A percentile compares a stretch with the other conserved stretches of the same genome.
Evolutionary conservation across 1,140 invertebrate genomes (phyloP).

Genomic region (Panagrolaimus sp.): DNA sequence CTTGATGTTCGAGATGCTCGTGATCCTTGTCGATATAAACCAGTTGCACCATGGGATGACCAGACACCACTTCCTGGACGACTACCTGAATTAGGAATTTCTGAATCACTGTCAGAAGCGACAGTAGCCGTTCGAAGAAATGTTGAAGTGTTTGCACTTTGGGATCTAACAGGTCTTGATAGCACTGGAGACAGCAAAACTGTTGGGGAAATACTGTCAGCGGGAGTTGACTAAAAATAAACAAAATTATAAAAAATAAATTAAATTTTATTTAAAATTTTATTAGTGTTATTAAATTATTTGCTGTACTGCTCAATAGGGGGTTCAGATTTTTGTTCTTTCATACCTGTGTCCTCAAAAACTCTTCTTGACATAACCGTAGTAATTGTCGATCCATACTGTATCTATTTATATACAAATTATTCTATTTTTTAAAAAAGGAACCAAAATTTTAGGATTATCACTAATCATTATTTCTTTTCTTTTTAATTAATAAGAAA

Average conservation of each 20-base stretch:
- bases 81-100: neutral
- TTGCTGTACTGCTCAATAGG: too few species aligned
- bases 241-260: slow-evolving; percentile 8
- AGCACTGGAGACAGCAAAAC: slow-evolving; percentile 50
- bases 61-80: neutral
- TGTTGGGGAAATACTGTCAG: slow-evolving; percentile 33
- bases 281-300: too few species aligned
- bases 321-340: too few species aligned
- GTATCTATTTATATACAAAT: too few species aligned
- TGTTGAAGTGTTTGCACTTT: slow-evolving; percentile 43
- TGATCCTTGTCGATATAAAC: neutral
- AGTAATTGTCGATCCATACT: too few species aligned
- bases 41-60: neutral
- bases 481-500: too few species aligned
- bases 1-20: neutral
- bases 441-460: too few species aligned
- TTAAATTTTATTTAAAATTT: slow-evolving; percentile 7
- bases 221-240: slow-evolving; percentile 29
- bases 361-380: too few species aligned
- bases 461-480: too few species aligned
- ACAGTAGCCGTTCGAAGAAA: slow-evolving; percentile 24
- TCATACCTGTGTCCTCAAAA: too few species aligned
- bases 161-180: slow-evolving; percentile 49
- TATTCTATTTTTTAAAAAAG: too few species aligned
- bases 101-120: slow-evolving; percentile 38